Evolutionary conservation across 1,140 invertebrate species (phyloP).

Genomic region (Cyphomyrmex costatus): DNA sequence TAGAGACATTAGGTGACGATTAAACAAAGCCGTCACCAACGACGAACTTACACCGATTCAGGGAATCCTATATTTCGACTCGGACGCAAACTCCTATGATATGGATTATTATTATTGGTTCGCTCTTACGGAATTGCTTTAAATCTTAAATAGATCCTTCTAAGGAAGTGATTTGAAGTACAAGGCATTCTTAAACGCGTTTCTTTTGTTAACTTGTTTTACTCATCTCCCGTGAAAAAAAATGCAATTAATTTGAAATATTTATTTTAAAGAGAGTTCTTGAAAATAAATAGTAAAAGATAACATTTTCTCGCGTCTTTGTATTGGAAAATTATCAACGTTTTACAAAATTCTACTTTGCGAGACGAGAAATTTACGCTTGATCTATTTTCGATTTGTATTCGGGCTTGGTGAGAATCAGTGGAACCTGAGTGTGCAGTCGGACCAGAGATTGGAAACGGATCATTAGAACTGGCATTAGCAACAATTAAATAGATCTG

Average conservation of each 20-base stretch:
- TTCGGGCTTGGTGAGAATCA: conserved; percentile 14
- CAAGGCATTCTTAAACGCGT: background rate
- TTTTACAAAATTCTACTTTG: conserved; percentile 4
- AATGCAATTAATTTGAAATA: background rate
- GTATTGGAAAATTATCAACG: conserved; percentile 2
- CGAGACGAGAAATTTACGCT: conserved; percentile 36
- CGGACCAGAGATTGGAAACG: conserved; percentile 53
- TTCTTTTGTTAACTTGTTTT: background rate
- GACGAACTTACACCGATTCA: conserved; percentile 28
- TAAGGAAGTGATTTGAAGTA: conserved; percentile 17
- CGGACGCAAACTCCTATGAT: background rate
- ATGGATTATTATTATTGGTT: conserved; percentile 45
- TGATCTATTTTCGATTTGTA: conserved; percentile 25
- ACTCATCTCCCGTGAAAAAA: background rate
- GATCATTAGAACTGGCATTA: conserved; percentile 68
- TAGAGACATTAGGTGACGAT: conserved; percentile 71
- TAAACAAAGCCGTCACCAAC: conserved; percentile 73
- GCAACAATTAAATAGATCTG: conserved; percentile 75
- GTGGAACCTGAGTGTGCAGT: conserved; percentile 33
- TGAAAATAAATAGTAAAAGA: background rate
- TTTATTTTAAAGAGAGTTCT: background rate
- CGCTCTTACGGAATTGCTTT: background rate
- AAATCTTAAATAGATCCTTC: background rate
- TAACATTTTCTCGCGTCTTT: background rate
- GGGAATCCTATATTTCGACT: background rate